These are phyloP conservation scores for Anser cygnoides DNA, from an alignment of 2,113 vertebrate species.

Conservation along the genomic window DNA sequence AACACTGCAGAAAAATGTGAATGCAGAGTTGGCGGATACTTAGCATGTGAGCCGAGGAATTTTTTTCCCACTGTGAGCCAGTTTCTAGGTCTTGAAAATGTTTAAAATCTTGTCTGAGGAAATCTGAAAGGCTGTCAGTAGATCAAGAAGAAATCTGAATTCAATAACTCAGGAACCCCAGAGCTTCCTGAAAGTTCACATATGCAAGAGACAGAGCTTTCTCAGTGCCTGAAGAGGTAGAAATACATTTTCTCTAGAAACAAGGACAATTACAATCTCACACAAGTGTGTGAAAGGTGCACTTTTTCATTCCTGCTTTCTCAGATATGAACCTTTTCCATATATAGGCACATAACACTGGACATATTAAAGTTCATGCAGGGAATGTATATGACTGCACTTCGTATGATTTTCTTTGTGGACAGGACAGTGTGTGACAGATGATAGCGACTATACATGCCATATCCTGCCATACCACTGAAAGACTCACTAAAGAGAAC, in stretches of 20 bases:
- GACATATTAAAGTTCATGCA: neutral
- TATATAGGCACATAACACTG: neutral
- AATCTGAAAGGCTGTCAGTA: neutral
- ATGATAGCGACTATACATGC: neutral
- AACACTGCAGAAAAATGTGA: slow-evolving; percentile 15
- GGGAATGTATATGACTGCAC: neutral
- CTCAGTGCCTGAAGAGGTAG: neutral
- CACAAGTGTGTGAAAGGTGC: neutral
- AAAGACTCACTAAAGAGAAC: neutral
- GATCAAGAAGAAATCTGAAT: neutral
- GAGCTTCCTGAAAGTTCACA: neutral
- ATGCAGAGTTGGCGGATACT: neutral
- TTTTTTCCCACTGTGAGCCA: neutral
- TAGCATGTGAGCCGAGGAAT: neutral
- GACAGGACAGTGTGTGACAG: neutral
- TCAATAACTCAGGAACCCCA: neutral
- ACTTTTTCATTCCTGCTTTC: neutral
- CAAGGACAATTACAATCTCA: neutral
- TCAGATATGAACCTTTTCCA: neutral
- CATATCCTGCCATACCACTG: neutral
- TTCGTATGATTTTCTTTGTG: neutral
- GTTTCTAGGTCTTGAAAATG: neutral
- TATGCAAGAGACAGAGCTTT: neutral
- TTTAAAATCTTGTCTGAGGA: neutral
- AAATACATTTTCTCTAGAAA: neutral